Evolutionary conservation across 2,797 vertebrate genomes (phyloP).

Genomic region (Knipowitschia caucasica): DNA sequence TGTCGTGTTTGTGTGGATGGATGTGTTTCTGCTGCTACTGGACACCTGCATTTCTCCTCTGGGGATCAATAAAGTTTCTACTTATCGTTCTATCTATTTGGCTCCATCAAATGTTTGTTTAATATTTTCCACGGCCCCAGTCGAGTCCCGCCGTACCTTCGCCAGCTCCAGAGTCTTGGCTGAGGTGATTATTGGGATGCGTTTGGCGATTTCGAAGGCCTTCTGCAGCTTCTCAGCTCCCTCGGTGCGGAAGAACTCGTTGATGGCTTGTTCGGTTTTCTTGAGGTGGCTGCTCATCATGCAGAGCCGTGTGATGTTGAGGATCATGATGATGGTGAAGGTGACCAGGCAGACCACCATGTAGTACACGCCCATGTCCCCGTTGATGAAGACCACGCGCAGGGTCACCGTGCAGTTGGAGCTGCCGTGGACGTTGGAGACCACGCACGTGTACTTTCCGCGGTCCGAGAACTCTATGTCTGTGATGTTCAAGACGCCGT

Average conservation of each 20-base stretch:
- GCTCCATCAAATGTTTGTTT: too few species aligned
- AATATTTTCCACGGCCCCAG: too few species aligned
- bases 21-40: too few species aligned
- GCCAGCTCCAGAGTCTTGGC: constrained; percentile 91
- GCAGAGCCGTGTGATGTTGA: constrained; percentile 88
- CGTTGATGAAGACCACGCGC: constrained; percentile 83
- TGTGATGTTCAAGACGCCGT: constrained; percentile 86
- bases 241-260: constrained; percentile 93
- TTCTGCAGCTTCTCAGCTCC: constrained; percentile 94
- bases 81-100: too few species aligned
- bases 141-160: too few species aligned
- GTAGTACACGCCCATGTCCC: constrained; percentile 90
- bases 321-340: constrained; percentile 86
- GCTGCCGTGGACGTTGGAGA: constrained; percentile 14
- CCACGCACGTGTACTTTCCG: constrained; percentile 86
- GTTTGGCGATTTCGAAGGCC: constrained; percentile 93
- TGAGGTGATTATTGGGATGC: constrained; percentile 91
- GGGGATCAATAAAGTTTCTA: too few species aligned
- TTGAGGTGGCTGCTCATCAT: constrained; percentile 95
- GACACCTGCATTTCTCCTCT: too few species aligned
- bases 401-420: constrained; percentile 83
- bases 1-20: too few species aligned
- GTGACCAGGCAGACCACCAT: constrained; percentile 87
- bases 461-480: constrained; percentile 83
- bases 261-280: constrained; percentile 90